Evolutionary conservation across 2,797 vertebrate genomes (phyloP), one percentile per base, ranked within the genome.

Genomic region (Tamandua tetradactyla): DNA sequence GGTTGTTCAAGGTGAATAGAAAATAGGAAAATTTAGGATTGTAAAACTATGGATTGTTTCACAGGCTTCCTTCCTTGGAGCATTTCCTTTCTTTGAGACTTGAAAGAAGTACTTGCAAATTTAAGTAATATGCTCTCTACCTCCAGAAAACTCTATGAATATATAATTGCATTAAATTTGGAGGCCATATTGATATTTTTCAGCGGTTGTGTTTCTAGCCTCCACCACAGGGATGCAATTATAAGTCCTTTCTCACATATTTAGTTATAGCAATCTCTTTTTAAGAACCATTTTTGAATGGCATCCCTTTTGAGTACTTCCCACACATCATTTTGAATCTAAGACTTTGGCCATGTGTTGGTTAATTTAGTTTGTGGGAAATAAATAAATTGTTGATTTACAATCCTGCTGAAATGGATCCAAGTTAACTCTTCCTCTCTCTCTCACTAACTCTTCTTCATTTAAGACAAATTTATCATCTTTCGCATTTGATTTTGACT

Each of bases 11-110:
- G 44, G 49, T 22, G 7, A 44, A 30, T 35, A 75, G 8, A 37
- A 62, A 93, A 93, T 55, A 18, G 57, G 17, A 59, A 42, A 84
- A 64, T 92, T 95, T 82, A 92, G 37, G 44, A 87, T 76, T 89
- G 76, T 91, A 55, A 93, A 94, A 57, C 9, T 74, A 27, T 81
- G 40, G 22, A 14, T 52, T 93, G 9, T 66, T 78, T 85, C 44
- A 74, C 32, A 92, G 44, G 11, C 30, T 95, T 94, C 42, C 17
- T 91, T 81, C 15, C 25, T 66, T 66, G 71, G 30, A 92, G 5
- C 18, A 93, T 57, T n/a, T n/a, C n/a, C n/a, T n/a, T n/a, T n/a
- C 10, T 61, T 80, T 42, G 14, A 47, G 23, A 6, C 35, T 89
- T 91, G 68, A 44, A 66, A 47, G 40, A 78, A 83, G 14, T 44